Conservation (phyloP, 2,888 invertebrate species). For the Drosophila fulvimacula region DNA sequence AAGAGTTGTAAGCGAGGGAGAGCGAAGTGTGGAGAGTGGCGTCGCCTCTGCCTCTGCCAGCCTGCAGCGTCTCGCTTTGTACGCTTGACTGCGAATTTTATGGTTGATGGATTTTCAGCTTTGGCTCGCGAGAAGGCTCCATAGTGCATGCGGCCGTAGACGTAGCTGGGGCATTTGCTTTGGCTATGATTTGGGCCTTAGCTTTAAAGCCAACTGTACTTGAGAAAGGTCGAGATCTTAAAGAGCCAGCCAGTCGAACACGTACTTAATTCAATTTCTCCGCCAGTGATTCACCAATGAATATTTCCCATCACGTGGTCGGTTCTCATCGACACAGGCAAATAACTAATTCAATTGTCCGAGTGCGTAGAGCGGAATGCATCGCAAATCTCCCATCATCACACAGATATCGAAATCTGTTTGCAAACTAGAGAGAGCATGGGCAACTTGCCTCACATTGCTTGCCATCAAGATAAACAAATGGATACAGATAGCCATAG, state of each 20-base stretch:
- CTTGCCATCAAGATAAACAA: neutral
- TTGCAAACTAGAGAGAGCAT: neutral
- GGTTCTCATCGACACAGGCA: slow-evolving; percentile 6
- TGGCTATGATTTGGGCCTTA: slow-evolving; percentile 21
- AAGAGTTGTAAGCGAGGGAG: neutral
- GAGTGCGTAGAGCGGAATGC: slow-evolving; percentile 12
- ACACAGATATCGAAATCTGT: slow-evolving; percentile 19
- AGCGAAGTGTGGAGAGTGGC: neutral
- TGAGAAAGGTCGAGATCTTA: slow-evolving; percentile 40
- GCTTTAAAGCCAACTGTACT: slow-evolving; percentile 51
- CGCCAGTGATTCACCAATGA: slow-evolving; percentile 50
- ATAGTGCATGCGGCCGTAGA: slow-evolving; percentile 39
- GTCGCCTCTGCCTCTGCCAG: slow-evolving; percentile 9
- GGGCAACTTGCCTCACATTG: neutral
- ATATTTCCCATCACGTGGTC: slow-evolving; percentile 53
- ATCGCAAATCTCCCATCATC: slow-evolving; percentile 1
- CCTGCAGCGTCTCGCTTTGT: slow-evolving; percentile 64
- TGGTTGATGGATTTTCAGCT: slow-evolving; percentile 78
- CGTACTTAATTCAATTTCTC: slow-evolving; percentile 70
- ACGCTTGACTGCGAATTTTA: slow-evolving; percentile 80
- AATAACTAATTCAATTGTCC: slow-evolving; percentile 22
- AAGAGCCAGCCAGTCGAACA: slow-evolving; percentile 56
- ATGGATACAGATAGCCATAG: neutral
- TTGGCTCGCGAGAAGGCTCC: slow-evolving; percentile 34
- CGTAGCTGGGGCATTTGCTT: slow-evolving; percentile 1